A percentile compares a stretch with the other conserved stretches of the same genome.
phyloP scores from a whole-genome alignment of 2,797 vertebrate species.

The Allobates femoralis region DNA sequence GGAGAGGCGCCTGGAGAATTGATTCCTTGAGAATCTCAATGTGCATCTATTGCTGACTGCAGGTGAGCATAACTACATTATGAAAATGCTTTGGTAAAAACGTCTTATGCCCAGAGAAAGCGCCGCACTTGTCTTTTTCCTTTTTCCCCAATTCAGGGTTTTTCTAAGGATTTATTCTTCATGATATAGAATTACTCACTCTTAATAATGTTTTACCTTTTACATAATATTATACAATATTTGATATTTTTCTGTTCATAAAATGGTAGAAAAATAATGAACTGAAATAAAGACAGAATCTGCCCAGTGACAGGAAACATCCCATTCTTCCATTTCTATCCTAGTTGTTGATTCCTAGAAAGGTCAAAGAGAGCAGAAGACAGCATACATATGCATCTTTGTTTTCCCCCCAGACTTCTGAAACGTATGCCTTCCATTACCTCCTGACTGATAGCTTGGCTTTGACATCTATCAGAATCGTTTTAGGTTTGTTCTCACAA shows the following conservation, averaged over 20 bases:
- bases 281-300: neutral
- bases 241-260: neutral
- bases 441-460: slow-evolving; percentile 9
- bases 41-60: too few relatives aligned
- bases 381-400: slow-evolving; percentile 32
- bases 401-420: slow-evolving; percentile 35
- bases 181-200: neutral
- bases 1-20: too few relatives aligned
- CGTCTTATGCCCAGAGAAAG: too few relatives aligned
- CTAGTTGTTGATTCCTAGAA: neutral
- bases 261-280: neutral
- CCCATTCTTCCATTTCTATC: neutral
- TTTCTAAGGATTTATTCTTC: neutral
- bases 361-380: slow-evolving; percentile 25
- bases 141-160: too few relatives aligned
- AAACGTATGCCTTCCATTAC: slow-evolving; percentile 27
- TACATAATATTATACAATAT: neutral
- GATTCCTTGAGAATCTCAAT: too few relatives aligned
- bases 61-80: too few relatives aligned
- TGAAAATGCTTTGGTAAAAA: too few relatives aligned
- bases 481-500: slow-evolving; percentile 50
- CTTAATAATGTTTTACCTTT: neutral
- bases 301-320: neutral
- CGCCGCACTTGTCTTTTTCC: too few relatives aligned
- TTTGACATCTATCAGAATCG: slow-evolving; percentile 58